phyloP scores from a whole-genome alignment of 2,888 invertebrate genomes.

The Leptinotarsa haldemani region DNA sequence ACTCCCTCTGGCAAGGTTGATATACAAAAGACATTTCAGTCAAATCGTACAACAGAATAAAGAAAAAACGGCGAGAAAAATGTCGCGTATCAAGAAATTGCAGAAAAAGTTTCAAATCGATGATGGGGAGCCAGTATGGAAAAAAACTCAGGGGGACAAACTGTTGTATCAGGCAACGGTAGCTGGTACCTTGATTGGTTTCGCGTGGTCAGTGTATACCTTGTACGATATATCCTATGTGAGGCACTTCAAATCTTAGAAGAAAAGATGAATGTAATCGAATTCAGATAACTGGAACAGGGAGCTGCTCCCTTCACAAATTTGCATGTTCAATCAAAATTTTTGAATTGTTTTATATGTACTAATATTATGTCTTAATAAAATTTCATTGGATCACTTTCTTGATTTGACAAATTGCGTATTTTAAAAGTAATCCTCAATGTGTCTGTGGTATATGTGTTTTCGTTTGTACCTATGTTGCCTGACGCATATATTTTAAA shows the following conservation, averaged over 20 bases:
- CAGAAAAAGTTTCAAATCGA: conserved; percentile 31
- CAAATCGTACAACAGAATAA: not conserved
- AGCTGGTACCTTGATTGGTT: not conserved
- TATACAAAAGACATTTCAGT: not conserved
- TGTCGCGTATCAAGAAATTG: conserved; percentile 18
- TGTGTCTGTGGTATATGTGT: too few relatives aligned
- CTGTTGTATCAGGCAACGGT: conserved; percentile 18
- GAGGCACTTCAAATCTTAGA: conserved; percentile 25
- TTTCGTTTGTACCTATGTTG: too few relatives aligned
- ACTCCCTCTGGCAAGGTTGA: not conserved
- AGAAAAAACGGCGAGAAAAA: not conserved
- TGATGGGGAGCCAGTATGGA: conserved; percentile 32
- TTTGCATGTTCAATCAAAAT: too few relatives aligned
- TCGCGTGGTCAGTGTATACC: conserved; percentile 25
- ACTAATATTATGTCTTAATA: too few relatives aligned
- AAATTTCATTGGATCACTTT: too few relatives aligned
- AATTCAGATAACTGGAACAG: not conserved
- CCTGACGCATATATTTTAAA: too few relatives aligned
- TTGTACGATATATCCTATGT: conserved; percentile 23
- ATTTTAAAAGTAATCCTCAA: too few relatives aligned
- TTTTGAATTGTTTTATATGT: too few relatives aligned
- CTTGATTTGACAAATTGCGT: too few relatives aligned
- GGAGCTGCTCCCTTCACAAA: too few relatives aligned
- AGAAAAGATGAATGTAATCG: not conserved
- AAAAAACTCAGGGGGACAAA: conserved; percentile 18